Evolutionary conservation across 2,888 invertebrate species (phyloP), one percentile per base, ranked within the genome.

Genomic region (Perizoma affinitatum): DNA sequence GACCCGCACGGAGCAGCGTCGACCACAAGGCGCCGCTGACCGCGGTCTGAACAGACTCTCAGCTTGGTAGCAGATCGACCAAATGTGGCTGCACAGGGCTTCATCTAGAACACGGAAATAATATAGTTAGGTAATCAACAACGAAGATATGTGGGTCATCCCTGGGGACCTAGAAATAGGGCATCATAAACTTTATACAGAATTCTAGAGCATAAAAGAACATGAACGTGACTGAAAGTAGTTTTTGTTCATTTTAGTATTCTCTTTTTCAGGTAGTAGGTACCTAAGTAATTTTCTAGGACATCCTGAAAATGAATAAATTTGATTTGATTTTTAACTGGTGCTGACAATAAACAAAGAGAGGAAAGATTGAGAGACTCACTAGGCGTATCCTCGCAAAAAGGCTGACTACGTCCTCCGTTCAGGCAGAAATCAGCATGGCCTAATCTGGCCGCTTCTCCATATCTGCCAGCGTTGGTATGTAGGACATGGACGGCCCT

Each of bases 371-470:
- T 38, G 7, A 6, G 7, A 38, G 7, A 87, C 93, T 92, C 76
- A 95, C 95, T 95, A 4, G 94, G 94, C 4, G 94, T 94, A 70
- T 95, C 94, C 73, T 94, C 94, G 79, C 96, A 96, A 79, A 94
- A 96, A 0, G 96, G 96, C 79, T 96, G 96, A 59, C 94, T 90
- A 59, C 94, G 85, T n/a, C 96, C 96, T 0, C 96, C 96, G 76
- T 96, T 96, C 43, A 96, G 94, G 75, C 96, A 96, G 85, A 96
- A 95, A 86, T 96, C 96, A 0, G 96, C 95, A 78, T 96, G 96
- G 0, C 96, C 96, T 5, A 95, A 93, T 4, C 95, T 89, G 5
- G 96, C 95, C 2, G 93, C 93, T 80, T 96, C 96, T 0, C 96
- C 96, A 82, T 96, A 96, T 63, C 95, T 94, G 0, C 96, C 96